Evolutionary conservation across 2,113 vertebrate genomes (phyloP).

Genomic region (Nestor notabilis): DNA sequence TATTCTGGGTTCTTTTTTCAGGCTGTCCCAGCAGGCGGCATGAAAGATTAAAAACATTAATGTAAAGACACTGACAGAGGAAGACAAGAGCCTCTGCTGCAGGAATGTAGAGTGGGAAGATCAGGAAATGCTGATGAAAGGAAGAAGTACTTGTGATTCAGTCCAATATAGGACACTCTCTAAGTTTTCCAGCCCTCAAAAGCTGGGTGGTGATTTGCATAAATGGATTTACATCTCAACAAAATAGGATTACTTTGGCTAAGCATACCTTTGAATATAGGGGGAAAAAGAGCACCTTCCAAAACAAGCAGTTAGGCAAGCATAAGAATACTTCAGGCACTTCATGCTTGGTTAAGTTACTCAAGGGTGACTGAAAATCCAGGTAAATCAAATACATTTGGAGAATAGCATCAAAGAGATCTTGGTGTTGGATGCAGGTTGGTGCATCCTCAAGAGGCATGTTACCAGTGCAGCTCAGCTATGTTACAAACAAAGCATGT

Average conservation of each 20-base stretch:
- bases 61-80: neutral
- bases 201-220: neutral
- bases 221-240: neutral
- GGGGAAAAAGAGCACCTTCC: neutral
- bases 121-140: neutral
- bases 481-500: neutral
- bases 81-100: neutral
- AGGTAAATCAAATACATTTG: neutral
- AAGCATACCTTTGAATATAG: neutral
- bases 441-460: neutral
- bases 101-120: neutral
- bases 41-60: neutral
- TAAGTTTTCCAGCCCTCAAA: neutral
- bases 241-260: neutral
- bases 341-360: neutral
- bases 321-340: rapidly evolving
- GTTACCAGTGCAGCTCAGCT: neutral
- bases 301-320: neutral
- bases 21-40: neutral
- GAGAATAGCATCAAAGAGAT: neutral
- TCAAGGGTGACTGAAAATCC: neutral
- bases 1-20: neutral
- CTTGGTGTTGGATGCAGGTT: neutral
- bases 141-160: neutral
- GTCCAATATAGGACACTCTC: neutral